Evolutionary conservation across 64 coral and sea anemone genomes (phyloP), one percentile per base, ranked within the genome.

Genomic region (Montipora sp.): DNA sequence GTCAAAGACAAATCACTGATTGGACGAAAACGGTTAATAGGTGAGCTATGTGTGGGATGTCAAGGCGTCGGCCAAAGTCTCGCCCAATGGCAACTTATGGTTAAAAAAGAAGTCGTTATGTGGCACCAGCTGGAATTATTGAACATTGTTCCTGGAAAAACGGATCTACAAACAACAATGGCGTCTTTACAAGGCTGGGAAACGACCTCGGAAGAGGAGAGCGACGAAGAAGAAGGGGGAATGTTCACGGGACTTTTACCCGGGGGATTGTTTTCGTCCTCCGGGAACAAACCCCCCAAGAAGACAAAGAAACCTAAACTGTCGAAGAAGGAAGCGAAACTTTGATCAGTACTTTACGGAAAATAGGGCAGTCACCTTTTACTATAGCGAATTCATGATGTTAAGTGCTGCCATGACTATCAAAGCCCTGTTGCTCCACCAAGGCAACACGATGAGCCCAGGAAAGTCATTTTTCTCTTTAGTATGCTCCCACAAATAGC

Each of bases 131-230:
- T 97, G 13, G 92, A 97, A 36, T 87, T 92, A 9, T 79, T 97
- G n/a, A 90, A 97, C 61, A 97, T 97, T 84, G 84, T 94, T 7
- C 95, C 95, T 46, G 89, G 95, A 5, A 97, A 97, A 70, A 97
- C 95, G 5, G 94, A 81, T 87, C 77, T 97, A 13, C 75, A 88
- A 3, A 97, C 95, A 10, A 93, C 87, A 59, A 97, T 97, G 95
- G 94, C 68, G 47, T 79, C 90, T 45, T 75, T 91, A 20, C 89
- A 89, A 7, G 90, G 89, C 46, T 88, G 76, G 21, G 95, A 94
- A 15, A 83, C 86, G 13, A 81, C 93, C 7, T 93, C 90, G 2
- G 79, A 85, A 2, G 95, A 97, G 4, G 95, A 94, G 77, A 93
- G 94, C 55, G 92, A 63, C 0, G 60, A 92, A 46, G 92, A 94